Percentiles rank a stretch among this genome's conserved stretches.
phyloP scores from a whole-genome alignment of 2,113 vertebrate species.

The Bos javanicus region DNA sequence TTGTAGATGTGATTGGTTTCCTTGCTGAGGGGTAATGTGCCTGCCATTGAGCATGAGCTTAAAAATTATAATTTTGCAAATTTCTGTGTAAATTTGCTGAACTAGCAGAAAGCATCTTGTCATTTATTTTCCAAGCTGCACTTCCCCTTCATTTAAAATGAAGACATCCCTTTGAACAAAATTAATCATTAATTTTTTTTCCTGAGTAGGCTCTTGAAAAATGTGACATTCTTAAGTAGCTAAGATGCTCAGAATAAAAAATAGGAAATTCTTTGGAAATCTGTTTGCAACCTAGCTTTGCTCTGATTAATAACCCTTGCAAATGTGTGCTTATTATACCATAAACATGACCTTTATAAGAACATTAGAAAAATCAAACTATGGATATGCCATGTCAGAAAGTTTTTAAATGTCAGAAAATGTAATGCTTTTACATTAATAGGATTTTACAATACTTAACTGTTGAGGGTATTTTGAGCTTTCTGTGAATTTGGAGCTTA shows the following conservation, averaged over 20 bases:
- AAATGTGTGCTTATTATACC: constrained; percentile 80
- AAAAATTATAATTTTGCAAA: constrained; percentile 43
- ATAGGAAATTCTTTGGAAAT: constrained; percentile 66
- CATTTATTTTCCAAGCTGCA: constrained; percentile 48
- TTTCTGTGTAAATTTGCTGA: constrained; percentile 35
- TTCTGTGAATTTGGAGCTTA: not conserved
- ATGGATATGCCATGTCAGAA: constrained; percentile 75
- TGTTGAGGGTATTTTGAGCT: constrained; percentile 45
- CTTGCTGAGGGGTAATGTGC: constrained; percentile 8
- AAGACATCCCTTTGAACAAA: constrained; percentile 62
- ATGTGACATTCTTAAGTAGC: constrained; percentile 59
- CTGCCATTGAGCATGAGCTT: not conserved
- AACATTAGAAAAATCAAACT: constrained; percentile 77
- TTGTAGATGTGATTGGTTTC: not conserved
- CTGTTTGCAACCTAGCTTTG: constrained; percentile 69
- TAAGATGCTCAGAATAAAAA: constrained; percentile 68
- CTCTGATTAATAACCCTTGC: constrained; percentile 80
- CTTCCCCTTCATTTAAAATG: constrained; percentile 58
- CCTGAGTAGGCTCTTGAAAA: constrained; percentile 65
- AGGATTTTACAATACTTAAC: constrained; percentile 59
- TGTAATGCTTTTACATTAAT: constrained; percentile 75
- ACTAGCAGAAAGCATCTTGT: constrained; percentile 24
- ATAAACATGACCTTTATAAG: constrained; percentile 82
- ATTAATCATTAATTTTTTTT: constrained; percentile 55
- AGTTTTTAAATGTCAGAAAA: constrained; percentile 79